These are phyloP conservation scores for Stegophylla sp. DNA, from an alignment of 2,888 invertebrate species.

Conservation along the genomic window DNA sequence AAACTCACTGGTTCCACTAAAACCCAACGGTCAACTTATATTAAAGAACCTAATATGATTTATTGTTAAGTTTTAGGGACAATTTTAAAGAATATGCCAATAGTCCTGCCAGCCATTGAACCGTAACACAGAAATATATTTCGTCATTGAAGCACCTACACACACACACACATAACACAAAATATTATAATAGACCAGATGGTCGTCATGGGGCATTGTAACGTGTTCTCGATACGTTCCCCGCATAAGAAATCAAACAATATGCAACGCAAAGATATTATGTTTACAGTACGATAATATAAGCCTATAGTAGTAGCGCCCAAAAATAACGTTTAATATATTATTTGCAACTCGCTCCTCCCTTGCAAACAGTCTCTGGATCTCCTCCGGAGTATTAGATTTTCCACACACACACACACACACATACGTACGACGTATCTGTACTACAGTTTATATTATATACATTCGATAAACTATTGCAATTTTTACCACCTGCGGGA, in stretches of 20 bases:
- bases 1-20: too few species aligned
- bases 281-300: background rate
- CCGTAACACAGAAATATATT: background rate
- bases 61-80: background rate
- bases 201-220: background rate
- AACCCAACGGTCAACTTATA: too few species aligned
- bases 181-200: background rate
- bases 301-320: background rate
- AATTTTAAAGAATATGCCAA: constrained; percentile 1
- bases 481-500: constrained; percentile 49
- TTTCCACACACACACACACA: constrained; percentile 5
- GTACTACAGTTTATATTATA: too few species aligned
- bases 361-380: background rate
- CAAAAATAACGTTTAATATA: constrained; percentile 2
- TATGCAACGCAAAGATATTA: background rate
- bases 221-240: constrained; percentile 12
- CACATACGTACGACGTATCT: too few species aligned
- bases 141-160: background rate
- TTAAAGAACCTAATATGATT: too few species aligned
- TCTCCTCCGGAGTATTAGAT: constrained; percentile 2
- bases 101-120: background rate
- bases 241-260: constrained; percentile 24
- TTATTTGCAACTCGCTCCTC: constrained; percentile 9
- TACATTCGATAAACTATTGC: constrained; percentile 49
- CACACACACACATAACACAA: too few species aligned